Evolutionary conservation across 2,888 invertebrate genomes (phyloP).

Genomic region (Trissonchulus latispiculum): DNA sequence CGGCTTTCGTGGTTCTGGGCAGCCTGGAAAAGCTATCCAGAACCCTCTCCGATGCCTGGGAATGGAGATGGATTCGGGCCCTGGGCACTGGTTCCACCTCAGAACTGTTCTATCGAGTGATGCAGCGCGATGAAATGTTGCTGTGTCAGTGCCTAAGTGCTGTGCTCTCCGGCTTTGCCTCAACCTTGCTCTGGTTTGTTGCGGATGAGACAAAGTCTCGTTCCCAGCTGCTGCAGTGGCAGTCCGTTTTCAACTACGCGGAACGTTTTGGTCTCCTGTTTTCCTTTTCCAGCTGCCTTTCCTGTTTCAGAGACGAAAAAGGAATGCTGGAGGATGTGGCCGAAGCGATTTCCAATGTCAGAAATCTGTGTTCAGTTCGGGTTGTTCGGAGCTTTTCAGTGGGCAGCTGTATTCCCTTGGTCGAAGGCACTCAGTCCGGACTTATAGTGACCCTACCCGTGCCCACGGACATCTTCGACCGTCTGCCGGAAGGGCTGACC

Average conservation of each 20-base stretch:
- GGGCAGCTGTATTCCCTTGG: conserved; percentile 16
- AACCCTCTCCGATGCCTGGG: conserved; percentile 14
- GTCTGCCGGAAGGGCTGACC: conserved; percentile 53
- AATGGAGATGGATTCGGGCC: neutral
- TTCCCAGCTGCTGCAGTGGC: neutral
- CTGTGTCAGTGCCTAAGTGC: neutral
- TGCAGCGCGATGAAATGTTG: neutral
- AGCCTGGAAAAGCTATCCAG: conserved; percentile 10
- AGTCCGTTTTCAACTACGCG: neutral
- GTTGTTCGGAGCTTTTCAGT: conserved; percentile 6
- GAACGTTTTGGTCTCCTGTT: conserved; percentile 11
- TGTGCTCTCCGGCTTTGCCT: neutral
- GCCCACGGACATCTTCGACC: conserved; percentile 63
- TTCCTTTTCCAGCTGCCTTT: conserved; percentile 51
- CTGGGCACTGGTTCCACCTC: neutral
- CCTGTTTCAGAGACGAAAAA: conserved; percentile 73
- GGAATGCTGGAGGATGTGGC: conserved; percentile 95
- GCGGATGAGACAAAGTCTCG: neutral
- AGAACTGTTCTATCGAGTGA: neutral
- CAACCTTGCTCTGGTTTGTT: neutral
- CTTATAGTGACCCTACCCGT: conserved; percentile 45
- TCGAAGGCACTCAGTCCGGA: conserved; percentile 19
- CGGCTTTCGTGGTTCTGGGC: conserved; percentile 2
- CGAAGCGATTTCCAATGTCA: conserved; percentile 58
- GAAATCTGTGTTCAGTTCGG: conserved; percentile 13